Percentiles rank a stretch among this genome's conserved stretches.
These are phyloP conservation scores for Enteromius viviparus DNA, from an alignment of 2,797 vertebrate genomes.

Conservation along the genomic window DNA sequence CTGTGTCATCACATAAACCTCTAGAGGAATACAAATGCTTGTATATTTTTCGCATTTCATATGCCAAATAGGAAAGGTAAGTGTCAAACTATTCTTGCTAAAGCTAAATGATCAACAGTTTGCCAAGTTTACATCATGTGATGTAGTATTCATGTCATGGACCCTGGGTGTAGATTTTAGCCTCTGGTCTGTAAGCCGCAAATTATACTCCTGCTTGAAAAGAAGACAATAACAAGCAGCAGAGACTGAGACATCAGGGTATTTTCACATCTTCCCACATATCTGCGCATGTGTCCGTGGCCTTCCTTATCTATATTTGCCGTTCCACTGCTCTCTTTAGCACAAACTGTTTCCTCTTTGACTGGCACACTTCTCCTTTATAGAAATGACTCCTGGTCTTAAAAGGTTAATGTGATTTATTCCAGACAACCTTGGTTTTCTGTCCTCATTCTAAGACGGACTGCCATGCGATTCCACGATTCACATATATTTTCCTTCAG, in stretches of 20 bases:
- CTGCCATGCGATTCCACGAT: neutral
- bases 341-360: slow-evolving; percentile 32
- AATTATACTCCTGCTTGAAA: neutral
- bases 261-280: slow-evolving; percentile 21
- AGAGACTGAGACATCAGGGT: slow-evolving; percentile 9
- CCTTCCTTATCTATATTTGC: slow-evolving; percentile 26
- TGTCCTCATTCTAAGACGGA: slow-evolving; percentile 13
- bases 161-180: neutral
- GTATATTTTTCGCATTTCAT: neutral
- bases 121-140: neutral
- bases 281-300: neutral
- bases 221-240: neutral
- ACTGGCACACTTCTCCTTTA: slow-evolving; percentile 33
- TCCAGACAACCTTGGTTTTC: slow-evolving; percentile 17
- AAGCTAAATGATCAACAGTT: neutral
- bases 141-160: neutral
- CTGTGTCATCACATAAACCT: neutral
- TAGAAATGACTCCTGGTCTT: slow-evolving; percentile 5
- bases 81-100: neutral
- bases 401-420: slow-evolving; percentile 32
- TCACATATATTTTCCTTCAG: neutral
- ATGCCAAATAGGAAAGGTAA: neutral
- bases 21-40: neutral
- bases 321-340: slow-evolving; percentile 33
- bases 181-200: neutral